Base-by-base conservation (phyloP, 2,113 vertebrate genomes). In the Syrrhaptes paradoxus region DNA sequence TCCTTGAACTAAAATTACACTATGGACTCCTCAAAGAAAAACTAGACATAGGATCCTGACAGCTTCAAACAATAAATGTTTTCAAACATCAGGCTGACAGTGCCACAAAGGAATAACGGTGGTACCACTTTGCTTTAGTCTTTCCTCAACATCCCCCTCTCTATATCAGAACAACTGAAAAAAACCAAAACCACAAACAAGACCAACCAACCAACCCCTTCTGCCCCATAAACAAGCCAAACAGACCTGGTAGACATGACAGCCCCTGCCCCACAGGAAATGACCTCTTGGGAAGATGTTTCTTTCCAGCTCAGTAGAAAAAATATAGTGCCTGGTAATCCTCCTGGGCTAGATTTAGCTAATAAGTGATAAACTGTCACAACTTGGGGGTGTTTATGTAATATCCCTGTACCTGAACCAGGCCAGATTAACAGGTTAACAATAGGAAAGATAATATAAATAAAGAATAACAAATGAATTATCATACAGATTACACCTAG, bases 191-290 rank as follows among this genome's bases (percentile, higher is more conserved):
- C 2, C 20, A 54, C 7, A 46, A 71, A 67, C 6, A 66, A 34
- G 21, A 74, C 12, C 7, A 46, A 66, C 6, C 5, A 72, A 26
- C 6, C 13, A 22, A 11, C 11, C 3, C 7, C 1, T 11, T 2
- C 7, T 0, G 0, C 12, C 14, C 21, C 8, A 25, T 24, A 15
- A 65, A 19, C 12, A 65, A 70, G 65, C 13, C 63, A 72, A 59
- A 34, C 6, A 34, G 18, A 45, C 7, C 34, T 41, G 52, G 52
- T 29, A 55, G 49, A 48, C 22, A 10, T 1, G 8, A 36, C 22
- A 73, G 59, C 14, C 48, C 34, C 52, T 31, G 45, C 32, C 48
- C 38, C 51, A 38, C 17, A 61, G 61, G 29, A 34, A 31, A 21
- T 0, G 4, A 77, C 19, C 19, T 54, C 29, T 10, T 17, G 38